Percentiles rank a stretch among this genome's conserved stretches.
These are phyloP conservation scores for Oreochromis mossambicus DNA, from an alignment of 2,797 vertebrate species.

Conservation along the genomic window DNA sequence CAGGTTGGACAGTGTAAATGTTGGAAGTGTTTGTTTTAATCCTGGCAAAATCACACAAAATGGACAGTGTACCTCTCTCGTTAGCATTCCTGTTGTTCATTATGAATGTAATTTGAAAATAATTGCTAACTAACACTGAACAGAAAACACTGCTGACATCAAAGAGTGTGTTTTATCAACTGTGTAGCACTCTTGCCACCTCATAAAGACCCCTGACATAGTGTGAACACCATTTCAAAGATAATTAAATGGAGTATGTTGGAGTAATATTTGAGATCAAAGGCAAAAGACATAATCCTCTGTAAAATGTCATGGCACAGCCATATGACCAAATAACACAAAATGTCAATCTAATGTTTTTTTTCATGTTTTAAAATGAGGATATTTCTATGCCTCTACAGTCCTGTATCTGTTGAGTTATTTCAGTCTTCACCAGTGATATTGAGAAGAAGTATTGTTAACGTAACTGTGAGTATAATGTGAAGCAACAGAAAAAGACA, in stretches of 20 bases:
- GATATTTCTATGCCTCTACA: background rate
- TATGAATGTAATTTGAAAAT: background rate
- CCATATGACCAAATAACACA: background rate
- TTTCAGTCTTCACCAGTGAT: background rate
- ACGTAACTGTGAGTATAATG: background rate
- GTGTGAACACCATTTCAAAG: background rate
- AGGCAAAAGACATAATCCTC: background rate
- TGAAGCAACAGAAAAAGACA: background rate
- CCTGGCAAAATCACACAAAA: background rate
- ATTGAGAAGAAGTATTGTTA: background rate
- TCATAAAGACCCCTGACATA: background rate
- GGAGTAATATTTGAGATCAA: background rate
- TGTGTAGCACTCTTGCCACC: background rate
- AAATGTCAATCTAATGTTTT: fast-evolving
- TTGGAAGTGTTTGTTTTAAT: background rate
- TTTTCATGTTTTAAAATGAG: background rate
- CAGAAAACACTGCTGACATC: background rate
- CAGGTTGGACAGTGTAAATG: background rate
- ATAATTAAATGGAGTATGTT: background rate
- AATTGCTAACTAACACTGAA: background rate
- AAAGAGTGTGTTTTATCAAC: background rate
- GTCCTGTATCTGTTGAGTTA: background rate
- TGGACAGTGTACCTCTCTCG: fast-evolving
- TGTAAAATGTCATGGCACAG: background rate
- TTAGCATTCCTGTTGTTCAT: background rate